Base-by-base conservation (phyloP, 1,140 invertebrate genomes). In the Drosophila baimaii region DNA sequence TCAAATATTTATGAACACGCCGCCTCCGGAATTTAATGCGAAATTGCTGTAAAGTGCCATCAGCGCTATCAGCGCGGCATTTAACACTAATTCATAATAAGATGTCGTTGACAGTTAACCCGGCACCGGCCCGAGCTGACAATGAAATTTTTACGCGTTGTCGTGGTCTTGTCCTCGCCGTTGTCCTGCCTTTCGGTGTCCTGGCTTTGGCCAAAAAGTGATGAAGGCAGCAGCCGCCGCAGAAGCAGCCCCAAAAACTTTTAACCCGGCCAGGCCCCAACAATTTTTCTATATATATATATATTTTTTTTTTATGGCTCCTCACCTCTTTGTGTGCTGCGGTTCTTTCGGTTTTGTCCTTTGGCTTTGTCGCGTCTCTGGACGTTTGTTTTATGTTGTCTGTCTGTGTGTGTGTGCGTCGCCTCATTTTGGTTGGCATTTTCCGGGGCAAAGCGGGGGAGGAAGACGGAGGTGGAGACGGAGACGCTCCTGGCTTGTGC, bases 71-170 rank as follows among this genome's bases (percentile, higher is more conserved):
- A 88, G 79, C 79, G 83, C 54, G 84, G 68, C 84, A 89, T 89
- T 89, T 89, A 89, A 90, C 84, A 89, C 84, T 89, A 89, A 89
- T 89, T 89, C 84, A 90, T 89, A 89, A 89, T 89, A 89, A 89
- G 81, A 90, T 84, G 85, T 89, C 85, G 84, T 78, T 90, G 84
- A 89, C 84, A 90, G 84, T 89, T 89, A 89, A 89, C 84, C 84
- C 85, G 19, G 44, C 54, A 69, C 79, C 71, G 78, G 84, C 61
- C 66, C 46, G 47, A 63, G 70, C 76, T 88, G 83, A 86, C 79
- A 86, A 86, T 88, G 82, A 88, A 86, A 86, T 76, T 71, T 85
- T 66, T 63, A 59, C 52, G 64, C 78, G 43, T 77, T 81, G 61
- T 81, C 54, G 33, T 77, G 63, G 59, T 51, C 31, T 29, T 76